Evolutionary conservation across 2,797 vertebrate genomes (phyloP).

Genomic region (Hapalemur alaotrensis): DNA sequence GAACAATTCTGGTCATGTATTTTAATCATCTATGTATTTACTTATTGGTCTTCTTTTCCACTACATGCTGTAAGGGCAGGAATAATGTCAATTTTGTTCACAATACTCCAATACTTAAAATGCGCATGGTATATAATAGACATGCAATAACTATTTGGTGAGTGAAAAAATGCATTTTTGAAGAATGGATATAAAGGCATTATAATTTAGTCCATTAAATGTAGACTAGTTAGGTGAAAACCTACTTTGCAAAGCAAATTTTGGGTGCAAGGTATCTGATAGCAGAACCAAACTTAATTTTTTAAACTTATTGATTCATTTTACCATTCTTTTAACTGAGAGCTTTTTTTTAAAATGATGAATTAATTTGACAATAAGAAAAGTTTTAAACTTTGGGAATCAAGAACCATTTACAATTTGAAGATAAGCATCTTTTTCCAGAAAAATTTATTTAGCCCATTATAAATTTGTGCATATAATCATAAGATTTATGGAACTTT

Average conservation of each 20-base stretch:
- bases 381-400: background rate
- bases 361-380: conserved; percentile 10
- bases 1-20: background rate
- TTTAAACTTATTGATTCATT: background rate
- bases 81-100: background rate
- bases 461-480: background rate
- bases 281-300: background rate
- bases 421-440: background rate
- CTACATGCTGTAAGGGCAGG: background rate
- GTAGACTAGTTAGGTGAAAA: background rate
- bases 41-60: background rate
- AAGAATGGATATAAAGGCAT: background rate
- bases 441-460: conserved; percentile 6
- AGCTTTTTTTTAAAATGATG: background rate
- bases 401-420: conserved; percentile 37
- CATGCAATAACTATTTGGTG: background rate
- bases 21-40: background rate
- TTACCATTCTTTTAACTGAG: background rate
- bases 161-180: background rate
- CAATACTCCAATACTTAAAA: background rate
- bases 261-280: background rate
- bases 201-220: background rate
- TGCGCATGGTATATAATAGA: background rate
- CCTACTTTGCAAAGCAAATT: background rate
- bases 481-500: background rate